phyloP scores from a whole-genome alignment of 2,113 vertebrate genomes.

The Procavia capensis region DNA sequence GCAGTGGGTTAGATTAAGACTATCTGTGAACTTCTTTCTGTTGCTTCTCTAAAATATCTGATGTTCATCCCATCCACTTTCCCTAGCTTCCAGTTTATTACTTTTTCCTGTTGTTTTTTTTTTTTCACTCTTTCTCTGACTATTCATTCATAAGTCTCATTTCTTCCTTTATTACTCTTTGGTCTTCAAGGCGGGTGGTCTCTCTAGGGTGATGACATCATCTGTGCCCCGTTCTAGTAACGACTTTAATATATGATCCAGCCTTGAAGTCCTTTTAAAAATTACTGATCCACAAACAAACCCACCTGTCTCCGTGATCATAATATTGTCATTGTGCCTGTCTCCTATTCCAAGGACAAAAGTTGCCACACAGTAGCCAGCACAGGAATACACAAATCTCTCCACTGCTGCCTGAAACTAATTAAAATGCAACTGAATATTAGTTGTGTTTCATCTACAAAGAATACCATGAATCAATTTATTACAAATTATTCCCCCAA shows the following conservation, averaged over 20 bases:
- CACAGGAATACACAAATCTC: slow-evolving; percentile 97
- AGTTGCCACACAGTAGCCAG: slow-evolving; percentile 98
- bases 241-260: background rate
- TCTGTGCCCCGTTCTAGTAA: background rate
- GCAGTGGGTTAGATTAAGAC: background rate
- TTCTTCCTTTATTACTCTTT: background rate
- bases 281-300: background rate
- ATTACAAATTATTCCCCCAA: background rate
- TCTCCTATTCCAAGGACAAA: slow-evolving; percentile 99
- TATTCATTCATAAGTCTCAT: background rate
- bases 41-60: background rate
- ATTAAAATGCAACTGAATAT: slow-evolving; percentile 36
- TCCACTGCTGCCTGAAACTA: slow-evolving; percentile 97
- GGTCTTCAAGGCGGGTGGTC: background rate
- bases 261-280: background rate
- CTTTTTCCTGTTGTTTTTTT: background rate
- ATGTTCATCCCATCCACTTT: background rate
- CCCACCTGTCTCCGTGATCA: slow-evolving; percentile 98
- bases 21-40: background rate
- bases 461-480: background rate
- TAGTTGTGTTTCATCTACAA: slow-evolving; percentile 19
- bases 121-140: background rate
- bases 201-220: background rate
- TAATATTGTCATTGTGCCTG: slow-evolving; percentile 99
- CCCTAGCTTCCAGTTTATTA: background rate